Evolutionary conservation across 1,140 invertebrate genomes (phyloP).

Genomic region (Uloborus diversus): DNA sequence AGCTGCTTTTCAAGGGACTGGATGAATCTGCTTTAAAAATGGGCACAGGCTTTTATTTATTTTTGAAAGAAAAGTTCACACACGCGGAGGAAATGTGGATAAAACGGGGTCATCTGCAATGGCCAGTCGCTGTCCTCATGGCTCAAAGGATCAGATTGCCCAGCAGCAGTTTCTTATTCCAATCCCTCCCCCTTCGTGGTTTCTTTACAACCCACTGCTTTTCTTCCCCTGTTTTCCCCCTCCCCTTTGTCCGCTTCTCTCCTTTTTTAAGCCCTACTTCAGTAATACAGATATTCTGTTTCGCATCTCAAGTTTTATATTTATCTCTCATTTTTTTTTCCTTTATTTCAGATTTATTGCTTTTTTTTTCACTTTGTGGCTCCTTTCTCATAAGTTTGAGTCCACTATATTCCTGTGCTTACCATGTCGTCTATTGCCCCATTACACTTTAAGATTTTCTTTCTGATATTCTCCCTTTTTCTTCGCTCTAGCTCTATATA

Average conservation of each 20-base stretch:
- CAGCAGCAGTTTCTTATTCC: constrained; percentile 46
- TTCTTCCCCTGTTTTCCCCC: constrained; percentile 12
- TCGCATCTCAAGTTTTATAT: constrained; percentile 46
- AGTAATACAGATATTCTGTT: constrained; percentile 54
- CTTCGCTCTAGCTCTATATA: constrained; percentile 22
- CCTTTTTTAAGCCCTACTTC: constrained; percentile 41
- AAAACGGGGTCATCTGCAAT: constrained; percentile 50
- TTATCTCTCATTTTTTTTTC: constrained; percentile 19
- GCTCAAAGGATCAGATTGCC: constrained; percentile 48
- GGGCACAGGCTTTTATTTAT: constrained; percentile 36
- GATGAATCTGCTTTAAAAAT: constrained; percentile 39
- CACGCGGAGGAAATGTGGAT: constrained; percentile 35
- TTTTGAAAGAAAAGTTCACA: constrained; percentile 44
- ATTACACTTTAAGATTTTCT: constrained; percentile 54
- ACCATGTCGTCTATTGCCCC: constrained; percentile 49
- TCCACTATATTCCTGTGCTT: constrained; percentile 43
- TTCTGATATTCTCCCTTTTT: constrained; percentile 18
- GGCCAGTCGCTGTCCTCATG: constrained; percentile 45
- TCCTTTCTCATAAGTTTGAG: constrained; percentile 42
- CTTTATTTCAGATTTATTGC: constrained; percentile 16
- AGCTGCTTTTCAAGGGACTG: neutral
- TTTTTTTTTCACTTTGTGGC: constrained; percentile 45
- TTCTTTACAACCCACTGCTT: constrained; percentile 46
- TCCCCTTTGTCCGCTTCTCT: constrained; percentile 11
- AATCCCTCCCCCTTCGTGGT: constrained; percentile 18